phyloP scores from a whole-genome alignment of 2,113 vertebrate genomes.

The Gallinago paraguaiae region DNA sequence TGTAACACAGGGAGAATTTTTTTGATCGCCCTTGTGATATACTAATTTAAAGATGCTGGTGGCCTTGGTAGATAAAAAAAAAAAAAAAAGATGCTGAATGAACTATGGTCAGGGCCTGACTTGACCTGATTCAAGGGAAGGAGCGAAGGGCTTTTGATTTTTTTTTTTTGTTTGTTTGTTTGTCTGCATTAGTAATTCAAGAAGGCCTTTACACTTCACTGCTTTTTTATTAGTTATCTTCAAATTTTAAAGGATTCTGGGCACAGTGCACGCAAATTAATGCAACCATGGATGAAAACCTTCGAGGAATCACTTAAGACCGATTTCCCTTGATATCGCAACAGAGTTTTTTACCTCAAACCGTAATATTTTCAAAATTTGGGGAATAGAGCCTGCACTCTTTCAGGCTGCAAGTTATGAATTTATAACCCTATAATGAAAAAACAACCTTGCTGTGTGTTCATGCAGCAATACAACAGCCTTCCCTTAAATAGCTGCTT shows the following conservation, averaged over 20 bases:
- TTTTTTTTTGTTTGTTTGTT: background rate
- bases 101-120: background rate
- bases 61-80: background rate
- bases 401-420: background rate
- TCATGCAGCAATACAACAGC: background rate
- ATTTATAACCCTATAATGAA: background rate
- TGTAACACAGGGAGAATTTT: background rate
- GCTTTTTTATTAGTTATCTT: constrained; percentile 12
- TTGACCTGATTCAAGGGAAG: background rate
- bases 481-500: background rate
- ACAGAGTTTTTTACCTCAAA: background rate
- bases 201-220: background rate
- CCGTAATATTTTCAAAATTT: background rate
- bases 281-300: background rate
- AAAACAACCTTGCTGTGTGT: rapidly evolving
- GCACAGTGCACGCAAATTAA: background rate
- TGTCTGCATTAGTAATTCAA: background rate
- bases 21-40: background rate
- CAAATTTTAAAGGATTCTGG: background rate
- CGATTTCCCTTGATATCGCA: background rate
- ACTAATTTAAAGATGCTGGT: background rate
- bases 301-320: background rate
- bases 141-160: background rate
- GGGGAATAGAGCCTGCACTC: background rate
- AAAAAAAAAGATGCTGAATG: background rate